These are phyloP conservation scores for Agapostemon virescens DNA, from an alignment of 2,888 invertebrate genomes.

Conservation along the genomic window DNA sequence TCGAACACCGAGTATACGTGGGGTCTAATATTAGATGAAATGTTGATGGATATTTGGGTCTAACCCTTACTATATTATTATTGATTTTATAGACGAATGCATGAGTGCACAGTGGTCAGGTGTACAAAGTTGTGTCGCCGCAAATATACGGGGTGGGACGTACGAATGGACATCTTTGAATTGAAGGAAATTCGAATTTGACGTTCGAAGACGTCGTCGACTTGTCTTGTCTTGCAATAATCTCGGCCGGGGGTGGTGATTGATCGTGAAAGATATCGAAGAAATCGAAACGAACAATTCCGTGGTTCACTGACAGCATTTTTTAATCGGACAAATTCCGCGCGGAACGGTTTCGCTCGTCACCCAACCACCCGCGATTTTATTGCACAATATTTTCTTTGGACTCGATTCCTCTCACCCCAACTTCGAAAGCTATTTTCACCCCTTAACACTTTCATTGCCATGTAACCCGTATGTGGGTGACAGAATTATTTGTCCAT, in stretches of 20 bases:
- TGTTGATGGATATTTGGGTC: conserved; percentile 35
- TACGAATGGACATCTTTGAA: not conserved
- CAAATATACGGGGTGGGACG: not conserved
- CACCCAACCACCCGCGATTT: no score
- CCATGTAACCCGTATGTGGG: no score
- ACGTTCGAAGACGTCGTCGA: no score
- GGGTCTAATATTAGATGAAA: conserved; percentile 41
- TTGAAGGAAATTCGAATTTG: not conserved
- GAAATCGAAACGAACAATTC: not conserved
- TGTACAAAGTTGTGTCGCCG: conserved; percentile 20
- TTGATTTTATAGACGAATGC: conserved; percentile 32
- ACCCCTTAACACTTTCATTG: no score
- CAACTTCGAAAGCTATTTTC: not conserved
- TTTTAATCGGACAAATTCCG: not conserved
- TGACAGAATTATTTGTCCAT: no score
- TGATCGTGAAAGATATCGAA: not conserved
- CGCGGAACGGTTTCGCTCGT: not conserved
- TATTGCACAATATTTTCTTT: not conserved
- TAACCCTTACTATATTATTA: conserved; percentile 34
- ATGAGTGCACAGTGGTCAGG: conserved; percentile 1
- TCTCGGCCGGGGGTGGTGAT: not conserved
- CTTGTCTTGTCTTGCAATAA: not conserved
- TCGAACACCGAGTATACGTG: conserved; percentile 15
- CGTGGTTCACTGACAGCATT: not conserved
- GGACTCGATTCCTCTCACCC: not conserved